Conservation (phyloP, 2,888 invertebrate species). For the Bombylius major region DNA sequence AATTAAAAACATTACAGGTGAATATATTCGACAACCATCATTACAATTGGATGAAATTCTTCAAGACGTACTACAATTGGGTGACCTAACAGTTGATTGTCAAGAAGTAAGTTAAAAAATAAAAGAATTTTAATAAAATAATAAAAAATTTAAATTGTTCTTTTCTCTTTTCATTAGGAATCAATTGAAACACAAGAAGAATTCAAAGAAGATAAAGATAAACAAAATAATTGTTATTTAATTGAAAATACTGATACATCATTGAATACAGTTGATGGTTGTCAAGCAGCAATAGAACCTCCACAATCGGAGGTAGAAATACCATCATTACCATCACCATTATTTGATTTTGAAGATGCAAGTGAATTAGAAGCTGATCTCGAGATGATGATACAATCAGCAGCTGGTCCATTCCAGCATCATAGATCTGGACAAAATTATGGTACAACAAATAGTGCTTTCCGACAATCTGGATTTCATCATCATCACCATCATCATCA, state of each 20-base stretch:
- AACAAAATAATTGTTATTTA: neutral
- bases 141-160: no score
- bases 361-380: slow-evolving; percentile 31
- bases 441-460: slow-evolving; percentile 29
- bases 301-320: slow-evolving; percentile 12
- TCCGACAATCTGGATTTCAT: slow-evolving; percentile 31
- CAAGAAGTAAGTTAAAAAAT: slow-evolving; percentile 22
- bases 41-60: slow-evolving; percentile 30
- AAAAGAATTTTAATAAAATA: neutral
- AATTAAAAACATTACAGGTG: slow-evolving; percentile 21
- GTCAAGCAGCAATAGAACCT: slow-evolving; percentile 7
- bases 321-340: slow-evolving; percentile 26
- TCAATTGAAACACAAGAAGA: neutral
- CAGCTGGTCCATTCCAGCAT: slow-evolving; percentile 30
- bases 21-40: slow-evolving; percentile 33
- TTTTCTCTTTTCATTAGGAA: neutral
- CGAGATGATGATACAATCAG: slow-evolving; percentile 35
- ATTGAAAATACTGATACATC: neutral
- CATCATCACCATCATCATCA: slow-evolving; percentile 18
- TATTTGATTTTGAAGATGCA: slow-evolving; percentile 36
- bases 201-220: neutral
- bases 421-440: slow-evolving; percentile 16
- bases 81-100: slow-evolving; percentile 23
- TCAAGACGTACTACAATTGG: slow-evolving; percentile 34
- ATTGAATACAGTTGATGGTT: slow-evolving; percentile 2